Evolutionary conservation across 2,888 invertebrate species (phyloP), one percentile per base, ranked within the genome.

Genomic region (Adelognathus sp.): DNA sequence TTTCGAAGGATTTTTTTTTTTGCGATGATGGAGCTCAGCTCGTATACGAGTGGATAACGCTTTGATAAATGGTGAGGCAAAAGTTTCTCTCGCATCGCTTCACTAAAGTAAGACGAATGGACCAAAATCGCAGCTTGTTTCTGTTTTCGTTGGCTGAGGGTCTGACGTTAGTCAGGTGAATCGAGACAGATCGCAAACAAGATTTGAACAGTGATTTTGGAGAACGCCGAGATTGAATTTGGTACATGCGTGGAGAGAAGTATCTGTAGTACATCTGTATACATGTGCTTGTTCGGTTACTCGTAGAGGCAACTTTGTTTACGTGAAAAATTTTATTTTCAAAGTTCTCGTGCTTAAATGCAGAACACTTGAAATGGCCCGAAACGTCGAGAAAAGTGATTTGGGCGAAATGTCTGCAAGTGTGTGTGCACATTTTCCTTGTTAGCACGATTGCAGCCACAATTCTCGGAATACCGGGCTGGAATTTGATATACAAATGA

Each of bases 21-120:
- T n/a, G n/a, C 11, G 46, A 50, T 11, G 18, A 9, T 21, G 14
- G 33, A 33, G 33, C 46, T 31, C n/a, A 4, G 11, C 7, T 33
- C 61, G 60, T 16, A 31, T 54, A 61, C 31, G 39, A 76, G 69
- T 64, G 75, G 75, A 72, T 72, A 60, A 64, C 60, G 77, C 73
- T 64, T n/a, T 82, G 82, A 82, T 82, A 81, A 78, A 82, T 82
- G 76, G 63, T 41, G 52, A n/a, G n/a, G 29, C 64, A 33, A 50
- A 50, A 31, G 31, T 21, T 50, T 18, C 14, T 31, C 46, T 29
- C 21, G 2, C 31, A 64, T 46, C 3, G 66, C 27, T 21, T 21
- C 16, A 54, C 58, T 61, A 66, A 66, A 81, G 72, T 56, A 81
- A 81, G 83, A 78, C 24, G 52, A 71, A 81, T 76, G 72, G 69